These are phyloP conservation scores for Helicolenus hilgendorfi DNA, from an alignment of 2,797 vertebrate genomes.

Conservation along the genomic window DNA sequence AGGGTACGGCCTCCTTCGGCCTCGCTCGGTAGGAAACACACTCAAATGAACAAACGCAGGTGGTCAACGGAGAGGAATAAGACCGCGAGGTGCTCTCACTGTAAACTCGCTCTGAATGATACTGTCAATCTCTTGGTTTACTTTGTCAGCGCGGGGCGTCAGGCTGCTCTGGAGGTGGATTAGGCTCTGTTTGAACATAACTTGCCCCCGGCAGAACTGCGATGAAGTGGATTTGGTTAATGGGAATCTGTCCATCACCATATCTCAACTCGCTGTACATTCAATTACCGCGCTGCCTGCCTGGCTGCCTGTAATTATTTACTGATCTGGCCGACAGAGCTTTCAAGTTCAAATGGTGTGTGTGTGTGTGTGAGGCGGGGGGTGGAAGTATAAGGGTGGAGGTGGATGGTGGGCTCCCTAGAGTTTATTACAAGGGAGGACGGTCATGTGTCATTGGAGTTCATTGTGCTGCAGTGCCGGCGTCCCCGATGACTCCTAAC, in stretches of 20 bases:
- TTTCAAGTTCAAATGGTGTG: conserved; percentile 89
- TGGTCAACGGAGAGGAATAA: conserved; percentile 17
- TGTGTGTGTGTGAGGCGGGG: conserved; percentile 72
- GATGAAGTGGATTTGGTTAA: conserved; percentile 80
- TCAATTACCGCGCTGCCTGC: conserved; percentile 79
- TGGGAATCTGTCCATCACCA: conserved; percentile 82
- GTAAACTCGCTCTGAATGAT: conserved; percentile 30
- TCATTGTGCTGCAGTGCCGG: not conserved
- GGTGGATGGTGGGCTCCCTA: conserved; percentile 36
- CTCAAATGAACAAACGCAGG: not conserved
- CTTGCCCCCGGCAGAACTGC: conserved; percentile 62
- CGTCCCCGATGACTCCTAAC: not conserved
- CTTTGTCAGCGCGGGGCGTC: conserved; percentile 45
- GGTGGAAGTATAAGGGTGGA: conserved; percentile 4
- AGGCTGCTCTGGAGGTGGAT: conserved; percentile 62
- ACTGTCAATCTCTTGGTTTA: conserved; percentile 55
- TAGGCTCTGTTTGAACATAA: conserved; percentile 74
- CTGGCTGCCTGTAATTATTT: conserved; percentile 90
- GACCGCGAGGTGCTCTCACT: not conserved
- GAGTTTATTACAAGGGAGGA: conserved; percentile 78
- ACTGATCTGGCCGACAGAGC: conserved; percentile 88
- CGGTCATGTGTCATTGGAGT: conserved; percentile 86
- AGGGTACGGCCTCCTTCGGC: conserved; percentile 7
- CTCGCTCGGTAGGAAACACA: not conserved
- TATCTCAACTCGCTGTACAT: conserved; percentile 74